Evolutionary conservation across 1,140 invertebrate species (phyloP).

Genomic region (Schlechtendalia chinensis): DNA sequence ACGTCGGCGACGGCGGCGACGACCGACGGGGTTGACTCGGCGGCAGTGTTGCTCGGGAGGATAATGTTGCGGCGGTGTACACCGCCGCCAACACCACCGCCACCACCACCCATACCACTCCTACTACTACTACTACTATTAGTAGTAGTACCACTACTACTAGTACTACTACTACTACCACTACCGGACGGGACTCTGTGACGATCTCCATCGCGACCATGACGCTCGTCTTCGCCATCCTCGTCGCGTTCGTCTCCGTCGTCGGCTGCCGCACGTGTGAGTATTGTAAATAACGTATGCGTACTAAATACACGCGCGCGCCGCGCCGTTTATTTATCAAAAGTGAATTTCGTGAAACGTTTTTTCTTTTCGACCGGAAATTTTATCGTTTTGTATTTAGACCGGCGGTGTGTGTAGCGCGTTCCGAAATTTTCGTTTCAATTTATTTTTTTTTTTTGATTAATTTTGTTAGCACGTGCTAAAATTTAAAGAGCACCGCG

Average conservation of each 20-base stretch:
- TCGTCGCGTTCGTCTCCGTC: conserved; percentile 18
- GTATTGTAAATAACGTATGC: background rate
- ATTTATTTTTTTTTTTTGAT: too few species aligned
- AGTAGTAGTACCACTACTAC: background rate
- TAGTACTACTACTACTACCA: background rate
- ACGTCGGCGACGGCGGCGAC: conserved; percentile 2
- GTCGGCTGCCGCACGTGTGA: conserved; percentile 31
- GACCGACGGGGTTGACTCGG: conserved; percentile 39
- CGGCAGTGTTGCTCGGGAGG: conserved; percentile 34
- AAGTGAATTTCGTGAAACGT: too few species aligned
- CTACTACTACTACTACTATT: background rate
- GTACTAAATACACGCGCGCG: too few species aligned
- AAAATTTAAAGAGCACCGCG: too few species aligned
- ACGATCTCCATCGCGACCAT: conserved; percentile 37
- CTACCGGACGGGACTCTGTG: conserved; percentile 19
- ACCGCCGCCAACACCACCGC: too few species aligned
- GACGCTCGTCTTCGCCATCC: conserved; percentile 24
- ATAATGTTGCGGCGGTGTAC: conserved; percentile 21
- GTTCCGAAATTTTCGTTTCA: too few species aligned
- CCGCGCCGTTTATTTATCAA: too few species aligned
- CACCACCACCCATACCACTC: too few species aligned
- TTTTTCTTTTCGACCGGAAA: too few species aligned
- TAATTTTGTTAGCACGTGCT: too few species aligned
- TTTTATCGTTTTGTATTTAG: too few species aligned
- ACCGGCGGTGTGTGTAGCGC: too few species aligned